Conservation (phyloP, 1,140 invertebrate genomes). For the Pissodes strobi region DNA sequence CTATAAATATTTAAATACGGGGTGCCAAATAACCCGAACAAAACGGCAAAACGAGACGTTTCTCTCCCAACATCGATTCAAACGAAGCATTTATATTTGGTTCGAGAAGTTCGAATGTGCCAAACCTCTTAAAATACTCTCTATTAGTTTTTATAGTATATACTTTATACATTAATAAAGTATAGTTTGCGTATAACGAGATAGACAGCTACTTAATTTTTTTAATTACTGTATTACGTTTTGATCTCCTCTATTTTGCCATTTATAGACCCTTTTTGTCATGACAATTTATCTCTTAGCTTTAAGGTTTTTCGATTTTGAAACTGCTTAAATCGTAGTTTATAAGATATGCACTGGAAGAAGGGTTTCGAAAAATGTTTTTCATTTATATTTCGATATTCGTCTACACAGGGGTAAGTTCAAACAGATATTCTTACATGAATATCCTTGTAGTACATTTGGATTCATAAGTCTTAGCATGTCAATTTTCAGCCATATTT, state of each 20-base stretch:
- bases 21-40: no score
- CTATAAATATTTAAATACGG: no score
- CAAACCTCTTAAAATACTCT: constrained; percentile 37
- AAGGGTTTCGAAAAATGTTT: not conserved
- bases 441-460: no score
- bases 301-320: constrained; percentile 2
- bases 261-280: constrained; percentile 23
- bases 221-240: constrained; percentile 12
- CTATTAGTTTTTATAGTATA: constrained; percentile 13
- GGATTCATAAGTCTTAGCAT: no score
- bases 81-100: constrained; percentile 21
- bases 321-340: not conserved
- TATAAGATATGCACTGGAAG: not conserved
- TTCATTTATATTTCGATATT: not conserved
- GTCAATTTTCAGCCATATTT: no score
- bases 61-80: not conserved
- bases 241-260: constrained; percentile 28
- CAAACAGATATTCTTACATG: not conserved
- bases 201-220: constrained; percentile 32
- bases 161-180: no score
- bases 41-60: not conserved
- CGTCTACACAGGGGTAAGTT: not conserved
- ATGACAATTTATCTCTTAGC: constrained; percentile 19
- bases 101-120: constrained; percentile 36
- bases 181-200: no score